Conservation (phyloP, 2,888 invertebrate genomes). For the Lasioglossum zephyrum region DNA sequence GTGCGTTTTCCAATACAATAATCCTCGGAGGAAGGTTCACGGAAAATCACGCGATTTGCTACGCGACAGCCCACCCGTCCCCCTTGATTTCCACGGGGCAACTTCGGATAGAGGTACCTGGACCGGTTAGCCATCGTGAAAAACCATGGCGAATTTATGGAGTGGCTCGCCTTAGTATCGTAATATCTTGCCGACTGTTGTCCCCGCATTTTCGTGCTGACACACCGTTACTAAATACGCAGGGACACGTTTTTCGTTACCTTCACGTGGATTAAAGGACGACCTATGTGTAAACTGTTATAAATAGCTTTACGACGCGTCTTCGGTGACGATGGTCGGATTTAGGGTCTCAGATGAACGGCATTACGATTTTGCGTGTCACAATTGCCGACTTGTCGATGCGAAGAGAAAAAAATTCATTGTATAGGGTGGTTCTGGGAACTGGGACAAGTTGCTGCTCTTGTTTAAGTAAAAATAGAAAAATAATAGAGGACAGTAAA, state of each 20-base stretch:
- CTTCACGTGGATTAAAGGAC: background rate
- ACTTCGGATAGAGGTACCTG: conserved; percentile 16
- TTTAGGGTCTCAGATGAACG: background rate
- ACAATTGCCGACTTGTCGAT: background rate
- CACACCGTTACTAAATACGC: conserved; percentile 6
- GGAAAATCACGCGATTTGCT: conserved; percentile 4
- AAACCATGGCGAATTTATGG: conserved; percentile 79
- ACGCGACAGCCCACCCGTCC: conserved; percentile 10
- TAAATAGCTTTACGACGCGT: background rate
- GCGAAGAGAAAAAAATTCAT: background rate
- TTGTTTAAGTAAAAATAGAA: too few species aligned
- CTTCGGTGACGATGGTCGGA: background rate
- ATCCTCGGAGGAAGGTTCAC: background rate
- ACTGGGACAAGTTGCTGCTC: too few species aligned
- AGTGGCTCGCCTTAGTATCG: conserved; percentile 58
- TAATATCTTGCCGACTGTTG: conserved; percentile 41
- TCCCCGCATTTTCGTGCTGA: conserved; percentile 62
- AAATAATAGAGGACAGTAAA: too few species aligned
- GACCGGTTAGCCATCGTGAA: conserved; percentile 69
- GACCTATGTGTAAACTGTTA: background rate
- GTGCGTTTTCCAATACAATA: background rate
- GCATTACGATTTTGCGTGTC: background rate
- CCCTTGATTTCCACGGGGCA: background rate
- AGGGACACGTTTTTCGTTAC: background rate
- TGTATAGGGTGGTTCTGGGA: background rate